Conservation (phyloP, 2,797 vertebrate genomes). For the Gymnoscopelus microlampas region DNA sequence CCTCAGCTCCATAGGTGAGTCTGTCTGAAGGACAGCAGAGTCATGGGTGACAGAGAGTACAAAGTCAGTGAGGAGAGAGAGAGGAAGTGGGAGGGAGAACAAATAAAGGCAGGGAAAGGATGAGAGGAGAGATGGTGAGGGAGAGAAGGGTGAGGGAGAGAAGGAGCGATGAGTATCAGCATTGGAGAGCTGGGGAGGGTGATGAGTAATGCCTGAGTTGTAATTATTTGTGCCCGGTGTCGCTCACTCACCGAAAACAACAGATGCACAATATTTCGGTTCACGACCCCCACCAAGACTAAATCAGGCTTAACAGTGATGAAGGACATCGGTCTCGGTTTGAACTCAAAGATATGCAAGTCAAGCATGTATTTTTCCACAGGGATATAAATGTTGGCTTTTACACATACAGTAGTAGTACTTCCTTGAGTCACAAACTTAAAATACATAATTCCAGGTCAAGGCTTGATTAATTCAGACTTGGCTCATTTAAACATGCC, state of each 20-base stretch:
- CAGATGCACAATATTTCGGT: too few relatives aligned
- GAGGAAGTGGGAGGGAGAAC: conserved; percentile 18
- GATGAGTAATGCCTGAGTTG: conserved; percentile 62
- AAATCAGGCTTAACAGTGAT: too few relatives aligned
- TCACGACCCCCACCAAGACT: too few relatives aligned
- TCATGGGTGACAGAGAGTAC: too few relatives aligned
- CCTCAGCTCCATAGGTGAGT: conserved; percentile 54
- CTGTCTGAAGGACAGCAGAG: conserved; percentile 35
- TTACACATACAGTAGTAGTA: too few relatives aligned
- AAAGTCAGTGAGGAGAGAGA: conserved; percentile 14
- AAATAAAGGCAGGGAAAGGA: conserved; percentile 21
- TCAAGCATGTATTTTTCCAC: too few relatives aligned
- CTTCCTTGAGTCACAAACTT: too few relatives aligned
- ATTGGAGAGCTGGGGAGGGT: conserved; percentile 48
- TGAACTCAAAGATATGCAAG: too few relatives aligned
- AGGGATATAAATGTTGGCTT: too few relatives aligned
- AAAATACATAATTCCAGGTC: neutral
- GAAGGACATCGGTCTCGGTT: too few relatives aligned
- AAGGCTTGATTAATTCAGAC: conserved; percentile 1
- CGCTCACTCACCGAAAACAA: too few relatives aligned
- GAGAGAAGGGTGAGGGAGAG: conserved; percentile 27
- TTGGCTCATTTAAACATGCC: too few relatives aligned
- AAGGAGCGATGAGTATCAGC: conserved; percentile 23
- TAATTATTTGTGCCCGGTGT: conserved; percentile 8
- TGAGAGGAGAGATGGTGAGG: conserved; percentile 30